These are phyloP conservation scores for Vidua chalybeata DNA, from an alignment of 2,113 vertebrate species.

Conservation along the genomic window DNA sequence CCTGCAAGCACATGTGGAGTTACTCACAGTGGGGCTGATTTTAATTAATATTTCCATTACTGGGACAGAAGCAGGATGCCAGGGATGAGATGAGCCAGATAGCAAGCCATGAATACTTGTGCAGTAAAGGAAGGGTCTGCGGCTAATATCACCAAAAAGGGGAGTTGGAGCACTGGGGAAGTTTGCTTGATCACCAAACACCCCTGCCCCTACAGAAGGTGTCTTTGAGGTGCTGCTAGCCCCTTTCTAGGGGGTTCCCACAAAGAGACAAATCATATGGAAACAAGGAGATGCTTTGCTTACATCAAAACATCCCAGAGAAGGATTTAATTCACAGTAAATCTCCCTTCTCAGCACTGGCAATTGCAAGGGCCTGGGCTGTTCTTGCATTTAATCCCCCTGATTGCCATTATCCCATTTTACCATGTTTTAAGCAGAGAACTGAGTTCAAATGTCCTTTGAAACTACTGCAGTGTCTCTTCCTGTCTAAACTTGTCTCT, in stretches of 20 bases:
- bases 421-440: neutral
- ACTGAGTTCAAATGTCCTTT: neutral
- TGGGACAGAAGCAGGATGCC: neutral
- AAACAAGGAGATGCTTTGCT: neutral
- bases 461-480: neutral
- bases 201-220: accelerated
- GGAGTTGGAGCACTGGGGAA: neutral
- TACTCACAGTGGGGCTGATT: neutral
- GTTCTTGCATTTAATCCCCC: neutral
- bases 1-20: neutral
- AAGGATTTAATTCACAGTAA: neutral
- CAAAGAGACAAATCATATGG: neutral
- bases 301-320: neutral
- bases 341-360: neutral
- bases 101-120: neutral
- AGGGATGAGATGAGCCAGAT: neutral
- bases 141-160: neutral
- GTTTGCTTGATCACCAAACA: accelerated
- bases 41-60: neutral
- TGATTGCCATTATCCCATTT: neutral
- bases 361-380: neutral
- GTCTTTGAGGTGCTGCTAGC: neutral
- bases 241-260: neutral
- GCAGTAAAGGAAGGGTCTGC: neutral
- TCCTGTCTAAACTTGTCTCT: neutral